Evolutionary conservation across 2,797 vertebrate genomes (phyloP).

Genomic region (Limosa lapponica): DNA sequence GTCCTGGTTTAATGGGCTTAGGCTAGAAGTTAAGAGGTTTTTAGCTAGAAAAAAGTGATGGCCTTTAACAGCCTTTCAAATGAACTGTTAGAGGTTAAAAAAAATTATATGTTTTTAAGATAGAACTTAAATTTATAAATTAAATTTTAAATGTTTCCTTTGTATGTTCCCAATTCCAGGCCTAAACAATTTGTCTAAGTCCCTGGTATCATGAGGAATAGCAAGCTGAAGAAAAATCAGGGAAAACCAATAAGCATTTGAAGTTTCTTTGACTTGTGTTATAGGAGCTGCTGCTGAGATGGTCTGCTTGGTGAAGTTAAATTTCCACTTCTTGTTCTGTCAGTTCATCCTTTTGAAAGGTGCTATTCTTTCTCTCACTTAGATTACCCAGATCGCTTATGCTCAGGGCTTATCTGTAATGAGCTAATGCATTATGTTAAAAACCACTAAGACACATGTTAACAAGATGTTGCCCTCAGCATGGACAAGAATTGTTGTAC

Average conservation of each 20-base stretch:
- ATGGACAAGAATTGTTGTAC: neutral
- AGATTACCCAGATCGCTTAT: neutral
- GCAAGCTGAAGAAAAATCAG: neutral
- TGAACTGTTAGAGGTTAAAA: neutral
- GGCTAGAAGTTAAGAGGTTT: neutral
- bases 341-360: neutral
- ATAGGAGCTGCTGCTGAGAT: neutral
- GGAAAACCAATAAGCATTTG: neutral
- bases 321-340: neutral
- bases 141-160: neutral
- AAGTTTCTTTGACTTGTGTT: neutral
- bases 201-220: neutral
- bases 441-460: neutral
- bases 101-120: neutral
- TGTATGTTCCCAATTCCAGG: neutral
- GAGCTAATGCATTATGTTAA: neutral
- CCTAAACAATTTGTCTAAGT: neutral
- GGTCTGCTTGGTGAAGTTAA: neutral
- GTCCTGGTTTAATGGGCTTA: neutral
- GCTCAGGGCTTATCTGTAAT: constrained; percentile 1
- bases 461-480: constrained; percentile 22
- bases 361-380: neutral
- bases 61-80: neutral
- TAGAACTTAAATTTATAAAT: neutral
- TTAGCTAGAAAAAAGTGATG: neutral